phyloP scores from a whole-genome alignment of 2,113 vertebrate genomes.

The Carassius carassius region DNA sequence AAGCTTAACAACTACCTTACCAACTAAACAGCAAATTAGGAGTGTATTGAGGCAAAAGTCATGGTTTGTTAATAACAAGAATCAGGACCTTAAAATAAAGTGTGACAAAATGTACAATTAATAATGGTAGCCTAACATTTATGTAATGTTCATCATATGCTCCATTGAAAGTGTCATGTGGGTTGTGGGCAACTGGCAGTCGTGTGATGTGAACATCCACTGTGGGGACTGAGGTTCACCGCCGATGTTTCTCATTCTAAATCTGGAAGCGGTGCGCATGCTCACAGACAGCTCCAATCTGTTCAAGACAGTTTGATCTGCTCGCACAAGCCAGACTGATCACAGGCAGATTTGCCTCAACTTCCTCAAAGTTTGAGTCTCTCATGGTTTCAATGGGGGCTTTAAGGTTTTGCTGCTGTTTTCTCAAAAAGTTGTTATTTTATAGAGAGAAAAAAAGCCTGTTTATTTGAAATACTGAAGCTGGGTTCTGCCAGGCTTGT shows the following conservation, averaged over 20 bases:
- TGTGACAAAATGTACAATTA: neutral
- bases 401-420: neutral
- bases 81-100: no score
- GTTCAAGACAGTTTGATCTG: neutral
- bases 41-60: no score
- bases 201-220: constrained; percentile 14
- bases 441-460: neutral
- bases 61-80: no score
- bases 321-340: neutral
- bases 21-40: no score
- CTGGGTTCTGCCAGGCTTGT: neutral
- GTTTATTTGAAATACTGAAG: neutral
- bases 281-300: neutral
- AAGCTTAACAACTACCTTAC: no score
- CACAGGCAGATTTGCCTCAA: constrained; percentile 2
- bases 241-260: constrained; percentile 21
- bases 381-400: neutral
- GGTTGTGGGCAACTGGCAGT: constrained; percentile 5
- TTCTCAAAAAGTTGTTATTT: neutral
- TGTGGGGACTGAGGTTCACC: neutral
- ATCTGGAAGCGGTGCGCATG: neutral
- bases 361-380: constrained; percentile 19
- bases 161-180: neutral
- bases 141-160: neutral
- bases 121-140: neutral